phyloP scores from a whole-genome alignment of 2,888 invertebrate species.

The Agriopis aurantiaria region DNA sequence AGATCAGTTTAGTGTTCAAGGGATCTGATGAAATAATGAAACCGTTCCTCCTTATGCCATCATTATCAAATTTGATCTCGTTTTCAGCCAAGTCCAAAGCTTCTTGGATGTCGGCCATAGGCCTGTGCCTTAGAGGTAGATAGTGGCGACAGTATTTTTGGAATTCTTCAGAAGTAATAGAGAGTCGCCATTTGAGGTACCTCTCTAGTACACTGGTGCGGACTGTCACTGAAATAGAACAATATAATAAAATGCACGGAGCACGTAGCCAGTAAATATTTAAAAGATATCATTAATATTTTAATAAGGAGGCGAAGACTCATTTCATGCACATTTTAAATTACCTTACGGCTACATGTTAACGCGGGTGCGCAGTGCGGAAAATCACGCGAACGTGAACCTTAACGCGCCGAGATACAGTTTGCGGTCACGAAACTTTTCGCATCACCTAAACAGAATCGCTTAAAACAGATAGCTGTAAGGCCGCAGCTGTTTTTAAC shows the following conservation, averaged over 20 bases:
- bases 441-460: no score
- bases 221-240: constrained; percentile 63
- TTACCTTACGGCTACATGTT: no score
- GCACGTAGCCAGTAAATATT: no score
- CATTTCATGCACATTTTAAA: no score
- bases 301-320: no score
- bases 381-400: no score
- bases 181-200: constrained; percentile 71
- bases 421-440: no score
- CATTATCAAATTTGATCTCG: constrained; percentile 83
- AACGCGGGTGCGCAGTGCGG: no score
- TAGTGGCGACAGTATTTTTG: constrained; percentile 73
- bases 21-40: constrained; percentile 88
- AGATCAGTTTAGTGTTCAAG: constrained; percentile 83
- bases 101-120: constrained; percentile 80
- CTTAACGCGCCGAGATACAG: no score
- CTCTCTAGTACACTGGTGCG: constrained; percentile 73
- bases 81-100: constrained; percentile 84
- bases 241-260: background rate
- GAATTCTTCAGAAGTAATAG: constrained; percentile 69
- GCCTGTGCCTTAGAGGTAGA: constrained; percentile 72
- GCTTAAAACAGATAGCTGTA: no score
- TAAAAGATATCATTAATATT: no score
- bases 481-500: no score
- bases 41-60: constrained; percentile 85